Evolutionary conservation across 2,797 vertebrate species (phyloP), one percentile per base, ranked within the genome.

Genomic region (Calcarius lapponicus): DNA sequence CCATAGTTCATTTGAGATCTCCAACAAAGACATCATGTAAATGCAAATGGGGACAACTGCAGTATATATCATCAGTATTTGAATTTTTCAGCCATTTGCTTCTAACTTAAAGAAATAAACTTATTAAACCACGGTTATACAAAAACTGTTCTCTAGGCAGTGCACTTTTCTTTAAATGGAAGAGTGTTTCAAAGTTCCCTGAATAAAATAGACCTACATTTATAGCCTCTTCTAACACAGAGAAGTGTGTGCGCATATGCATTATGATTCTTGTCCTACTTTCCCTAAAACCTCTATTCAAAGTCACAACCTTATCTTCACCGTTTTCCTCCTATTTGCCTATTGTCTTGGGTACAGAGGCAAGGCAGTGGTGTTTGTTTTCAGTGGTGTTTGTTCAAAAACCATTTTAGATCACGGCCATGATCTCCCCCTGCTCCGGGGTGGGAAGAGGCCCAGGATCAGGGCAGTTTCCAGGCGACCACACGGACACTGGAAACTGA

Each of bases 351-450:
- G 18, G 15, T 24, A 16, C 12, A 16, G 32, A 43, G 53, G 36
- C 11, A 22, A 26, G 32, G 17, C 2, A 4, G 2, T 50, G 9
- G 36, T 50, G 7, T 36, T 50, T 50, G 7, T 36, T 50, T 66
- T 26, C 61, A 74, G 17, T 1, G 3, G 17, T 51, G 36, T 34
- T 57, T 58, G 18, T 58, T 36, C 21, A 36, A 43, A 50, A 58
- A 15, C 7, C 11, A 16, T 66, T 66, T 74, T 17, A 14, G 9
- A 31, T 25, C 17, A 20, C 0, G 47, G 25, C 50, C 42, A 3
- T 29, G 31, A 29, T 9, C 0, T 0, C 0, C 17, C 17, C 16
- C 50, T 51, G 1, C 22, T 12, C 7, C 0, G 0, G 43, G 32
- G 7, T 32, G n/a, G 45, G 38, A 51, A 36, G 22, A 4, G 15